phyloP scores from a whole-genome alignment of 2,797 vertebrate genomes.

The Kryptolebias ocellatus region DNA sequence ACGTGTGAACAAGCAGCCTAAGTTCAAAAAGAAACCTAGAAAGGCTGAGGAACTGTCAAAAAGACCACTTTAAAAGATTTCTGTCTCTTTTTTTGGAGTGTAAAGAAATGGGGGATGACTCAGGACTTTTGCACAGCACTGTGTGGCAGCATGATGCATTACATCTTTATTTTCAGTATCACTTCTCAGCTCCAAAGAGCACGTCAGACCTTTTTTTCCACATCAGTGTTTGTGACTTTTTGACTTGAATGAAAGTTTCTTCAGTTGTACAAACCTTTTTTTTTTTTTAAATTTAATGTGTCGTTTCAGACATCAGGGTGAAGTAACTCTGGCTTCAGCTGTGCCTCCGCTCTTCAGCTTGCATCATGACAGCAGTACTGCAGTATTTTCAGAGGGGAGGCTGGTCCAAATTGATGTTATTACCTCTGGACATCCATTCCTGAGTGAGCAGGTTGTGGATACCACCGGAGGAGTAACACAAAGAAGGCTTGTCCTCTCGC shows the following conservation, averaged over 20 bases:
- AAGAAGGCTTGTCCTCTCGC: conserved; percentile 60
- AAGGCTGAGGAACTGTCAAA: too few relatives aligned
- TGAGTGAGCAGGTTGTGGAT: conserved; percentile 74
- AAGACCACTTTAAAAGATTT: too few relatives aligned
- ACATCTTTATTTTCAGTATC: background rate
- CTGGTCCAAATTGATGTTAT: conserved; percentile 54
- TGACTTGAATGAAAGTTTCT: conserved; percentile 11
- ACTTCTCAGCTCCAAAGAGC: conserved; percentile 22
- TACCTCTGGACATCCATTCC: conserved; percentile 59
- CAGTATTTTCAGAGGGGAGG: conserved; percentile 68
- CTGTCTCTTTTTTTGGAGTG: too few relatives aligned
- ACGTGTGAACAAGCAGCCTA: too few relatives aligned
- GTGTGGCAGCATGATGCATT: conserved; percentile 2
- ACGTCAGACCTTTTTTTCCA: conserved; percentile 4
- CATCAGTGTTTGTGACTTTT: conserved; percentile 4
- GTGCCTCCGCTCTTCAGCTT: conserved; percentile 70
- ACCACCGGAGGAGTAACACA: conserved; percentile 50
- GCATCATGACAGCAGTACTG: conserved; percentile 63
- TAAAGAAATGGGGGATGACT: too few relatives aligned
- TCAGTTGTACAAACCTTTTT: conserved; percentile 47
- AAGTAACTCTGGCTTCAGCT: conserved; percentile 58
- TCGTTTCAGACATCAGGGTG: conserved; percentile 43
- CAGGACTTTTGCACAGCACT: background rate
- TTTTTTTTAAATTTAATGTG: conserved; percentile 42
- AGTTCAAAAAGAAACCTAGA: too few relatives aligned